Conservation (phyloP, 2,797 vertebrate genomes). For the Sebastes matsubarae region DNA sequence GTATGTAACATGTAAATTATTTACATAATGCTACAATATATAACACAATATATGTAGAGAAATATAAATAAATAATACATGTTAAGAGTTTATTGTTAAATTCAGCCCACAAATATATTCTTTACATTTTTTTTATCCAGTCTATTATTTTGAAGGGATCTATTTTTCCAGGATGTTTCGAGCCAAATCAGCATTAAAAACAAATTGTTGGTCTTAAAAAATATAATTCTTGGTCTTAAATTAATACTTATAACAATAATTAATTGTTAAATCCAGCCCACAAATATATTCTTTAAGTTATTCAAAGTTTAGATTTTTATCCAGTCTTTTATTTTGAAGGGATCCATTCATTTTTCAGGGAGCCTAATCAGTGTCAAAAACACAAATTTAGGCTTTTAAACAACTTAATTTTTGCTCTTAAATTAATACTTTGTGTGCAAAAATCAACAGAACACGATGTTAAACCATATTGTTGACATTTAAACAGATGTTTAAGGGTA, state of each 20-base stretch:
- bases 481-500: background rate
- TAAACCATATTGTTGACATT: background rate
- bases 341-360: background rate
- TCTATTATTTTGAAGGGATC: no score
- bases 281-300: background rate
- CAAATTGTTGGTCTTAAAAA: background rate
- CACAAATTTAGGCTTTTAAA: background rate
- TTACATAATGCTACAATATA: background rate
- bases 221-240: background rate
- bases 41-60: background rate
- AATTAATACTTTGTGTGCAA: background rate
- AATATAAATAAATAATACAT: background rate
- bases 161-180: no score
- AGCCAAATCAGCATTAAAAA: rapidly evolving
- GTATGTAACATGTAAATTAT: no score
- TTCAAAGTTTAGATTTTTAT: background rate
- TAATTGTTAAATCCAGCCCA: background rate
- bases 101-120: background rate
- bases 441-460: background rate
- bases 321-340: background rate
- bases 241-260: background rate
- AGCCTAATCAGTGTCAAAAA: background rate
- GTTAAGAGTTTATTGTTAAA: background rate
- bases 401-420: background rate
- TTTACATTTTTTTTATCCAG: no score